Base-by-base conservation (phyloP, 2,113 vertebrate genomes). In the Sphyrna mokarran region DNA sequence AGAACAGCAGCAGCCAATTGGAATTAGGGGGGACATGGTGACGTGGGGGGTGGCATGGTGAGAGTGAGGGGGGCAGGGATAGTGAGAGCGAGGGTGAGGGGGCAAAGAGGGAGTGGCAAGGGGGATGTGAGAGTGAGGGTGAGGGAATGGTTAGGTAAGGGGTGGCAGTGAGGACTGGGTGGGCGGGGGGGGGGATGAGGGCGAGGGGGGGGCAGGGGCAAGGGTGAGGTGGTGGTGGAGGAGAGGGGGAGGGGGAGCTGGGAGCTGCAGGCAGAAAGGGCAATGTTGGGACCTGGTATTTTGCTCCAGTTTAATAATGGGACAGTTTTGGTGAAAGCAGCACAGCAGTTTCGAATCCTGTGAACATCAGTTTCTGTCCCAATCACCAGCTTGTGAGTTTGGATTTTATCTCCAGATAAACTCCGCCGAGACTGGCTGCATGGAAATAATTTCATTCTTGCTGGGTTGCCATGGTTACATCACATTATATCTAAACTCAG, bases 331-430 rank as follows among this genome's bases (percentile, higher is more conserved):
- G 80, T 83, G 20, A 43, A 40, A 40, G 33, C 14, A 11, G 11
- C 0, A 0, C 16, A 5, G 3, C 10, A 16, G 14, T 20, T 22
- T 40, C 1, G 78, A 43, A 20, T 2, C 1, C 4, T 0, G n/a
- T 37, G 78, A 78, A n/a, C 11, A 3, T 83, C 78, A 37, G n/a
- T 6, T 80, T 4, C 33, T 80, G 78, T 5, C 70, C 23, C 70
- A 10, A 18, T 83, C 80, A 7, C 80, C 14, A 83, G 3, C 14
- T 16, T 18, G 78, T 5, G 78, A 37, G n/a, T 83, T 83, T 83
- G 26, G 86, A 48, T 58, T 29, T 89, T 58, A 29, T 3, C 86
- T 14, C 9, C 22, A 29, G 20, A 4, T 23, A 11, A 89, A 23
- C 26, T 89, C 22, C 11, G 16, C 58, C 33, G 18, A 37, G 37